Percentiles rank a stretch among this genome's conserved stretches.
Conservation (phyloP, 2,888 invertebrate species). For the Hybos culiciformis region DNA sequence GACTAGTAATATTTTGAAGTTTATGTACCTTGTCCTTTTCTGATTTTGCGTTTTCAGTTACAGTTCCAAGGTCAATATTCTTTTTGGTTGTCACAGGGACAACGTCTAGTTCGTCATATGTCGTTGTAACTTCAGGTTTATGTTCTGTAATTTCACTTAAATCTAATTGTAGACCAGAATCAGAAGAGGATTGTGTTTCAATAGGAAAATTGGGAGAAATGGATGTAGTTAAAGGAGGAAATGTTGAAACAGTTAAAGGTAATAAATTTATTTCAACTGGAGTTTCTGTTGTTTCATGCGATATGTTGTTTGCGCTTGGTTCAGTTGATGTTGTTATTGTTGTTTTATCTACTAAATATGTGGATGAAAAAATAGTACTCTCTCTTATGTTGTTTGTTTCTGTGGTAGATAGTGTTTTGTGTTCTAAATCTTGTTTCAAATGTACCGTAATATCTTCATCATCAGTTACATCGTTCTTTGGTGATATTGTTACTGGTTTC, state of each 20-base stretch:
- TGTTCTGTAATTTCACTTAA: slow-evolving; percentile 13
- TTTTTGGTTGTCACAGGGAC: slow-evolving; percentile 22
- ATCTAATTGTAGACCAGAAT: slow-evolving; percentile 17
- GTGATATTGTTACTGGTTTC: slow-evolving; percentile 16
- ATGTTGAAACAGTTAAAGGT: slow-evolving; percentile 10
- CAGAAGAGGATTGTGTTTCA: neutral
- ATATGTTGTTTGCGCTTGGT: slow-evolving; percentile 23
- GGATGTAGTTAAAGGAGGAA: slow-evolving; percentile 18
- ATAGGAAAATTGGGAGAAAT: neutral
- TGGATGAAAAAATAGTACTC: no score
- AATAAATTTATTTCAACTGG: slow-evolving; percentile 12
- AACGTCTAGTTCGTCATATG: slow-evolving; percentile 17
- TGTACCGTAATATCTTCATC: slow-evolving; percentile 14
- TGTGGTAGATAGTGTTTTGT: slow-evolving; percentile 18
- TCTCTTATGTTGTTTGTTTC: no score
- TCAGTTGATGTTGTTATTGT: slow-evolving; percentile 21
- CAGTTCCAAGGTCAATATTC: slow-evolving; percentile 28
- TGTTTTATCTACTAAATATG: slow-evolving; percentile 19
- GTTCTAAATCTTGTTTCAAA: slow-evolving; percentile 19
- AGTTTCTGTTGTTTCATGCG: slow-evolving; percentile 18
- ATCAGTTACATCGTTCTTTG: slow-evolving; percentile 8
- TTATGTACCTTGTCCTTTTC: no score
- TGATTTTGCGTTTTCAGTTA: no score
- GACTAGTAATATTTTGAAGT: no score
- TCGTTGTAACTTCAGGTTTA: slow-evolving; percentile 15